These are phyloP conservation scores for Syritta pipiens DNA, from an alignment of 2,888 invertebrate species.

Conservation along the genomic window DNA sequence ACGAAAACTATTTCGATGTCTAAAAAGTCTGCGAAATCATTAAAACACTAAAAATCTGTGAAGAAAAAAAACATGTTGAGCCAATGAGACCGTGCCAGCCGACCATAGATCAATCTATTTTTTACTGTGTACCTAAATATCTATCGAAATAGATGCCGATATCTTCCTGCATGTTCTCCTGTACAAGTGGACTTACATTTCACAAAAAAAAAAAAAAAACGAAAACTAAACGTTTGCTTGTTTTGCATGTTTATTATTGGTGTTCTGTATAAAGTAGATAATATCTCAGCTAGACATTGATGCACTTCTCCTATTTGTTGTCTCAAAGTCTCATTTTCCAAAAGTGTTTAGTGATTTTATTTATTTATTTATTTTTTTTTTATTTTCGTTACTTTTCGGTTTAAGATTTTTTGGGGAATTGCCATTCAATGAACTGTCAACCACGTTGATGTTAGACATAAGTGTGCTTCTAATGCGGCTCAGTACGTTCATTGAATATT, in stretches of 20 bases:
- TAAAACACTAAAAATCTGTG: too few relatives aligned
- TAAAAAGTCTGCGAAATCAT: too few relatives aligned
- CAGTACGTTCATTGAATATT: constrained; percentile 61
- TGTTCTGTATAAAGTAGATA: constrained; percentile 30
- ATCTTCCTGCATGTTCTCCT: constrained; percentile 34
- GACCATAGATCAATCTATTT: constrained; percentile 25
- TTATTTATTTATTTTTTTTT: constrained; percentile 3
- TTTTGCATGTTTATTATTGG: constrained; percentile 17
- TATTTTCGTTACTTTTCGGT: constrained; percentile 49
- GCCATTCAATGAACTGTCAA: constrained; percentile 69
- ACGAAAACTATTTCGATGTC: too few relatives aligned
- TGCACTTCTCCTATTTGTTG: constrained; percentile 29
- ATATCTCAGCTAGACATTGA: constrained; percentile 47
- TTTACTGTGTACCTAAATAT: constrained; percentile 27
- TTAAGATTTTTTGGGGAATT: constrained; percentile 64
- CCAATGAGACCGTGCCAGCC: too few relatives aligned
- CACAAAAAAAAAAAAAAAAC: too few relatives aligned
- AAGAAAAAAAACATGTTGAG: too few relatives aligned
- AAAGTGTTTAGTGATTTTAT: constrained; percentile 45
- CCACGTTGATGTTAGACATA: constrained; percentile 65
- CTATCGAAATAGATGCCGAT: constrained; percentile 53
- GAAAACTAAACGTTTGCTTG: constrained; percentile 28
- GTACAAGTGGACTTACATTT: constrained; percentile 24
- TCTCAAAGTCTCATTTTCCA: constrained; percentile 53
- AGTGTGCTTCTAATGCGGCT: constrained; percentile 59